Conservation (phyloP, 1,140 invertebrate genomes). For the Cardiocondyla obscurior region DNA sequence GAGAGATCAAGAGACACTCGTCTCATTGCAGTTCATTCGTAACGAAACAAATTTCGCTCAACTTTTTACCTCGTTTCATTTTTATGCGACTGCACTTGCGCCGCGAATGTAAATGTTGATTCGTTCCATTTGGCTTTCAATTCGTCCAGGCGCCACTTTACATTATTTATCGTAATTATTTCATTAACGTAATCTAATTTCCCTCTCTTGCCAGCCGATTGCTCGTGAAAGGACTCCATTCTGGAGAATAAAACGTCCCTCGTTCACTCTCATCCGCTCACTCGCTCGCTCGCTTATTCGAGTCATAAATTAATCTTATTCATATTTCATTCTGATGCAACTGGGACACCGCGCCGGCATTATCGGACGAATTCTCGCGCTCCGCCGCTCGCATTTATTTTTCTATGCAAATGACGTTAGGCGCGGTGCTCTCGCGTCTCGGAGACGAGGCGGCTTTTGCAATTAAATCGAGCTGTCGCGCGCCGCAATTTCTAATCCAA, state of each 20-base stretch:
- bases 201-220: background rate
- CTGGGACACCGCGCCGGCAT: background rate
- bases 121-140: background rate
- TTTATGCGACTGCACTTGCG: background rate
- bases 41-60: too few relatives aligned
- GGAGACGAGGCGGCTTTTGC: background rate
- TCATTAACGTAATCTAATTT: slow-evolving; percentile 19
- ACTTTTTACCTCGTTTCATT: background rate
- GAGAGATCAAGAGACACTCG: background rate
- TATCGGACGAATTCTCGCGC: background rate
- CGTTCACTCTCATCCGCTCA: background rate
- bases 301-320: slow-evolving; percentile 17
- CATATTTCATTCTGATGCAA: slow-evolving; percentile 18
- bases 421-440: background rate
- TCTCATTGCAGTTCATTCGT: background rate
- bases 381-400: background rate
- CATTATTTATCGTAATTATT: slow-evolving; percentile 6
- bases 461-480: slow-evolving; percentile 7
- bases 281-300: background rate
- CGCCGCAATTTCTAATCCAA: background rate
- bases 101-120: background rate
- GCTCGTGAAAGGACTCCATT: slow-evolving; percentile 9
- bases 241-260: slow-evolving; percentile 3
- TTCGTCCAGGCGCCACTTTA: background rate
- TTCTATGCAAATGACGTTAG: background rate